A percentile compares a stretch with the other conserved stretches of the same genome.
Conservation (phyloP, 2,888 invertebrate genomes). For the Villa cingulata region DNA sequence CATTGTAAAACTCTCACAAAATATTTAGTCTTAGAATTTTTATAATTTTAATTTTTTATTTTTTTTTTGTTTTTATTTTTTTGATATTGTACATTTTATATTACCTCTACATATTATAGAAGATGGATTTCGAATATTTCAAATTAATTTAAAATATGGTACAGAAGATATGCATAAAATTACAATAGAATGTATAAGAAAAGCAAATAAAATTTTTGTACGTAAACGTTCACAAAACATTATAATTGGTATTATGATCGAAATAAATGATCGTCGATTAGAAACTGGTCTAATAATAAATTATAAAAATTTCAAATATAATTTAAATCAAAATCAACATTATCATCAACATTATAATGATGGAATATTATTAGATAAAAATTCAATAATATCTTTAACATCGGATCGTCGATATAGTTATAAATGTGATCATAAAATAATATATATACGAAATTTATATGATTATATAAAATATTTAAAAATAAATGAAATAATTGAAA, state of each 20-base stretch:
- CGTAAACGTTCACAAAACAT: neutral
- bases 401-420: conserved; percentile 5
- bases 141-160: conserved; percentile 7
- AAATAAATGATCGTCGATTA: conserved; percentile 5
- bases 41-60: too few species aligned
- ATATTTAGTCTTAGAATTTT: neutral
- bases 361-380: conserved; percentile 7
- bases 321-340: too few species aligned
- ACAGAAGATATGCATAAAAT: neutral
- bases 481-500: neutral
- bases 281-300: conserved; percentile 6
- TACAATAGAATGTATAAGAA: conserved; percentile 4
- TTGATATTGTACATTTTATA: neutral
- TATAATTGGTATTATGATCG: conserved; percentile 3
- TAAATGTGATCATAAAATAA: conserved; percentile 2
- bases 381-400: conserved; percentile 7
- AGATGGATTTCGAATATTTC: conserved; percentile 6
- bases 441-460: conserved; percentile 6
- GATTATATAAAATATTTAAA: neutral
- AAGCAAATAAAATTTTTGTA: conserved; percentile 1
- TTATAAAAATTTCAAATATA: neutral
- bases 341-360: neutral
- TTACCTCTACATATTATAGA: neutral
- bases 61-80: neutral
- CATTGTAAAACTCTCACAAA: neutral